These are phyloP conservation scores for Pseudonaja textilis DNA, from an alignment of 2,113 vertebrate species.

Conservation along the genomic window DNA sequence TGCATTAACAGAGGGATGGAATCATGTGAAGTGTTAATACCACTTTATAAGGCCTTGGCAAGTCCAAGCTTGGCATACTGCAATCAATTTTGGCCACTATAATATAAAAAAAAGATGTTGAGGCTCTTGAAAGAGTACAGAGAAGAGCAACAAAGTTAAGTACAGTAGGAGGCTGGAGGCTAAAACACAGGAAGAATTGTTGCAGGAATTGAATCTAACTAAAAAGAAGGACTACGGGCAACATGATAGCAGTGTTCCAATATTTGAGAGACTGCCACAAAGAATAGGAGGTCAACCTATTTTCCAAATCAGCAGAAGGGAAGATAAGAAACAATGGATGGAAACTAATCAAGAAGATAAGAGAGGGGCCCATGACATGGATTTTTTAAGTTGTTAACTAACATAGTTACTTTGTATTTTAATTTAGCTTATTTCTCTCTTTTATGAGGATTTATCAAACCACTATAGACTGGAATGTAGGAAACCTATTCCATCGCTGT, in stretches of 20 bases:
- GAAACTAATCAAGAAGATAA: not conserved
- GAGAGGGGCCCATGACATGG: not conserved
- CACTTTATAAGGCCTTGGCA: not conserved
- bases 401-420: not conserved
- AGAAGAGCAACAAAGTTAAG: not conserved
- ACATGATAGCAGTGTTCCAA: not conserved
- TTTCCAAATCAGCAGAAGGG: not conserved
- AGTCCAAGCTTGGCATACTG: not conserved
- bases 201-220: not conserved
- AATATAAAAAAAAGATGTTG: not conserved
- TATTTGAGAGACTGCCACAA: not conserved
- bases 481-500: not conserved
- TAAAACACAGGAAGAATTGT: not conserved
- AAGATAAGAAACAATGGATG: not conserved
- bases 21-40: not conserved
- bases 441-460: not conserved
- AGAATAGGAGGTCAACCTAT: not conserved
- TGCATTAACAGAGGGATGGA: not conserved
- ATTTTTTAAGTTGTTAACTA: not conserved
- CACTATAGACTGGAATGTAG: not conserved
- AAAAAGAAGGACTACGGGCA: not conserved
- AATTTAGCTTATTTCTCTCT: not conserved
- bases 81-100: not conserved
- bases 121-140: not conserved
- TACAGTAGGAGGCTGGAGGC: not conserved